phyloP scores from a whole-genome alignment of 2,797 vertebrate species.

The Silurus aristotelis region DNA sequence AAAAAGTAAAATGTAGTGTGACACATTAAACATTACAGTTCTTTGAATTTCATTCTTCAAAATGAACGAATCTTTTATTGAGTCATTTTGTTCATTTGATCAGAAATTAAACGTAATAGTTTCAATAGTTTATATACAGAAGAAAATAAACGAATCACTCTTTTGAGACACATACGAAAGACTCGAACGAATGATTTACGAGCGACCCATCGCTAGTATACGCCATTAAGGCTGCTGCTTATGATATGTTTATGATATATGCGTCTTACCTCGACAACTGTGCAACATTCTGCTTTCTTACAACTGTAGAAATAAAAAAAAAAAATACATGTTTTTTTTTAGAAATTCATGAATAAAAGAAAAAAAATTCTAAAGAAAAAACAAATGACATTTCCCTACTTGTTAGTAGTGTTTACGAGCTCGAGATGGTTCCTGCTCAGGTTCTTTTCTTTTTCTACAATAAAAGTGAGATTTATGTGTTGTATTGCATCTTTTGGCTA shows the following conservation, averaged over 20 bases:
- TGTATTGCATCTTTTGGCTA: background rate
- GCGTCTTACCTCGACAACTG: slow-evolving; percentile 67
- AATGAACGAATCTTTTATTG: too few relatives aligned
- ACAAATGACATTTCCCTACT: slow-evolving; percentile 66
- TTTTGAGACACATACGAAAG: too few relatives aligned
- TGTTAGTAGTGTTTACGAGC: slow-evolving; percentile 83
- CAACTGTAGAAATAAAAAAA: slow-evolving; percentile 50
- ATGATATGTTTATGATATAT: background rate
- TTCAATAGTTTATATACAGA: too few relatives aligned
- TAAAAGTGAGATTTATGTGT: background rate
- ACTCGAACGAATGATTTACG: too few relatives aligned
- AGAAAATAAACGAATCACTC: too few relatives aligned
- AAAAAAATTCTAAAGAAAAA: background rate
- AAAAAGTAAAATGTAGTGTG: slow-evolving; percentile 14
- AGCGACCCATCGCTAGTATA: too few relatives aligned
- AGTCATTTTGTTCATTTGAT: too few relatives aligned
- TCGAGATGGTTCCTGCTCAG: slow-evolving; percentile 78
- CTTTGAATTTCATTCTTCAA: too few relatives aligned
- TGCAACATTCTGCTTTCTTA: slow-evolving; percentile 61
- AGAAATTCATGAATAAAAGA: background rate
- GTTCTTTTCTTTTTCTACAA: slow-evolving; percentile 70
- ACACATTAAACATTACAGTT: background rate
- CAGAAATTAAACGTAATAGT: too few relatives aligned
- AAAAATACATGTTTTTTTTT: slow-evolving; percentile 15
- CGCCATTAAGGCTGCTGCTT: background rate